A percentile compares a stretch with the other conserved stretches of the same genome.
These are phyloP conservation scores for Haliclona indistincta DNA, from an alignment of 37 sponge, comb jelly and placozoan species.

Conservation along the genomic window DNA sequence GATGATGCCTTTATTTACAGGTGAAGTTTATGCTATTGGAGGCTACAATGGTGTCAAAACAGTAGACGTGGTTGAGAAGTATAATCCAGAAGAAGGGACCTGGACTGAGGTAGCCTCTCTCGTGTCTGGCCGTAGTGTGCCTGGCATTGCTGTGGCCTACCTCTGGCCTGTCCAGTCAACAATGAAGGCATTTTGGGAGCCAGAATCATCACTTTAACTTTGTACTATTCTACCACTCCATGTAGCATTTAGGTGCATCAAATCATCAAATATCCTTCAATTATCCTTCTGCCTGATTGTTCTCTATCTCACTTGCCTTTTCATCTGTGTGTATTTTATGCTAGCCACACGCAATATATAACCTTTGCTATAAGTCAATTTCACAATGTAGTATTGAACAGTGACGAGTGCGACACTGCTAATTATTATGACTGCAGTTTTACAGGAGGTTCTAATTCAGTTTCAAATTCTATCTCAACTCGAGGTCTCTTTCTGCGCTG, in stretches of 20 bases:
- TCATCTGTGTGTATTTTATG: too few relatives aligned
- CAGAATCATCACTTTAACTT: conserved; percentile 58
- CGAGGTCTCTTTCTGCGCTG: conserved; percentile 24
- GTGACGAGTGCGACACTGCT: too few relatives aligned
- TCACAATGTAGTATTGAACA: too few relatives aligned
- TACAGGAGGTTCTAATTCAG: conserved; percentile 44
- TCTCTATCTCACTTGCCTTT: too few relatives aligned
- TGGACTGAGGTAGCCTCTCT: conserved; percentile 84
- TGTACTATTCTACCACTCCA: too few relatives aligned
- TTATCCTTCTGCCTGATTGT: too few relatives aligned
- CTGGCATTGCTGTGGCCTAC: conserved; percentile 85
- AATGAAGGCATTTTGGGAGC: conserved; percentile 74
- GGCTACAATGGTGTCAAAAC: conserved; percentile 92
- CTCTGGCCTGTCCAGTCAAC: conserved; percentile 84
- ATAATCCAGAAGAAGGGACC: conserved; percentile 70
- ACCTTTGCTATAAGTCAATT: too few relatives aligned
- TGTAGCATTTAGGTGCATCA: too few relatives aligned
- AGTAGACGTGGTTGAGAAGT: conserved; percentile 89
- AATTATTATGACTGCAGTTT: too few relatives aligned
- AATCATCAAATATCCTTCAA: too few relatives aligned
- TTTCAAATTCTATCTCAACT: conserved; percentile 85
- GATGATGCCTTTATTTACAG: conserved; percentile 8
- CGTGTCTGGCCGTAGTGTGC: conserved; percentile 81
- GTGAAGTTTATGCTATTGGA: conserved; percentile 91
- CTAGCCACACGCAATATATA: too few relatives aligned